Base-by-base conservation (phyloP, 2,888 invertebrate genomes). In the Anthophora plumipes region DNA sequence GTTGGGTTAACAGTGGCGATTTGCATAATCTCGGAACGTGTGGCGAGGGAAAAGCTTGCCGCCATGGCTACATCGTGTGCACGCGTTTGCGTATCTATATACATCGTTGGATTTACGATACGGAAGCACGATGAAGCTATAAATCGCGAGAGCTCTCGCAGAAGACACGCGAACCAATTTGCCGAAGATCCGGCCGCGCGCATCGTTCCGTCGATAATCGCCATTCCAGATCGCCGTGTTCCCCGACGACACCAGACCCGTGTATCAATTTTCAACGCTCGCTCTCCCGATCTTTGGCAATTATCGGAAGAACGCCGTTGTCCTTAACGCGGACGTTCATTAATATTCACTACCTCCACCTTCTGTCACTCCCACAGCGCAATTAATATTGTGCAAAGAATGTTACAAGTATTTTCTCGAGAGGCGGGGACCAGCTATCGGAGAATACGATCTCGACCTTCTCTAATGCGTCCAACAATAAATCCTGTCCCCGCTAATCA, bases 111-210 rank as follows among this genome's bases (percentile, higher is more conserved):
- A 82, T 82, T 80, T 76, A 73, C 73, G 79, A 80, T 84, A 70
- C 84, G 81, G 67, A 83, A 82, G 86, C 84, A 89, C 90, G 90
- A 93, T 92, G 92, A 92, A 92, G 92, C 91, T 90, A 92, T 92
- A 92, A 92, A 93, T 92, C 88, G 89, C 83, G 71, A 76, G 77
- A 83, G 77, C 63, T 66, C 73, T 54, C 80, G 85, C 86, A 88
- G 90, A 91, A 91, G 90, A 90, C 91, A 90, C 91, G 91, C 91
- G 89, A 92, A 82, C 90, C 92, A 91, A 91, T 92, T 92, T 91
- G 88, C 89, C 85, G 82, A 87, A 83, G 88, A 90, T 88, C 88
- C 85, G 83, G 82, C 66, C 46, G 77, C 80, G 80, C 72, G 77
- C 77, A 81, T 83, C 85, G 61, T 52, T 60, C 50, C 57, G 54